A percentile compares a stretch with the other conserved stretches of the same genome.
phyloP scores from a whole-genome alignment of 2,888 invertebrate genomes.

The Drosophila formosana region DNA sequence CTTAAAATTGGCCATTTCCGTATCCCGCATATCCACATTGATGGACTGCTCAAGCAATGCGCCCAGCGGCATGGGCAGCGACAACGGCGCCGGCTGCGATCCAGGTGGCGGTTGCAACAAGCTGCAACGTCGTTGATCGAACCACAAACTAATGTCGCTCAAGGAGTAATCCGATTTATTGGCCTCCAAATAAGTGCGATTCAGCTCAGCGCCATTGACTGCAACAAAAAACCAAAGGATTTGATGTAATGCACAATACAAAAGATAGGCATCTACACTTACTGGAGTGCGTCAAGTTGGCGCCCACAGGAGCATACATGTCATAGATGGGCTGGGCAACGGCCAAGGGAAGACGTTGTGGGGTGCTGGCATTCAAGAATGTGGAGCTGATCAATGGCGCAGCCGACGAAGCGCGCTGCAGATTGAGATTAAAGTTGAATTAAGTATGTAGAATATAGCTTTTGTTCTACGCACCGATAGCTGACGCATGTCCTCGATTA shows the following conservation, averaged over 20 bases:
- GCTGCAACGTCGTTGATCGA: constrained; percentile 76
- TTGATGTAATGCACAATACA: too few relatives aligned
- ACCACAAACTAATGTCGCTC: constrained; percentile 84
- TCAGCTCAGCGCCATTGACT: constrained; percentile 85
- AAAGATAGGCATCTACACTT: constrained; percentile 26
- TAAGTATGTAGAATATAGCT: too few relatives aligned
- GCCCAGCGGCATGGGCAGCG: constrained; percentile 47
- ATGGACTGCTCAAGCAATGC: constrained; percentile 61
- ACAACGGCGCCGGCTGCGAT: constrained; percentile 9
- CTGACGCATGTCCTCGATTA: constrained; percentile 83
- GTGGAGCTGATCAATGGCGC: constrained; percentile 70
- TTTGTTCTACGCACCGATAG: constrained; percentile 73
- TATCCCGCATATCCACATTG: constrained; percentile 72
- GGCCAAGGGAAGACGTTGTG: constrained; percentile 69
- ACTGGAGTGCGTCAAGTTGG: constrained; percentile 79
- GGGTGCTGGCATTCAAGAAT: constrained; percentile 82
- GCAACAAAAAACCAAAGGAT: constrained; percentile 7
- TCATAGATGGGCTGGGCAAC: constrained; percentile 33
- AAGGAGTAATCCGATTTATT: constrained; percentile 84
- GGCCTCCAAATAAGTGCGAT: constrained; percentile 84
- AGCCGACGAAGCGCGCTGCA: constrained; percentile 45
- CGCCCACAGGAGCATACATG: constrained; percentile 58
- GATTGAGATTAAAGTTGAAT: neutral
- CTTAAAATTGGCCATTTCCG: constrained; percentile 84
- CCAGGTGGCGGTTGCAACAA: constrained; percentile 28